These are phyloP conservation scores for Xenops minutus DNA, from an alignment of 2,797 vertebrate species.

Conservation along the genomic window DNA sequence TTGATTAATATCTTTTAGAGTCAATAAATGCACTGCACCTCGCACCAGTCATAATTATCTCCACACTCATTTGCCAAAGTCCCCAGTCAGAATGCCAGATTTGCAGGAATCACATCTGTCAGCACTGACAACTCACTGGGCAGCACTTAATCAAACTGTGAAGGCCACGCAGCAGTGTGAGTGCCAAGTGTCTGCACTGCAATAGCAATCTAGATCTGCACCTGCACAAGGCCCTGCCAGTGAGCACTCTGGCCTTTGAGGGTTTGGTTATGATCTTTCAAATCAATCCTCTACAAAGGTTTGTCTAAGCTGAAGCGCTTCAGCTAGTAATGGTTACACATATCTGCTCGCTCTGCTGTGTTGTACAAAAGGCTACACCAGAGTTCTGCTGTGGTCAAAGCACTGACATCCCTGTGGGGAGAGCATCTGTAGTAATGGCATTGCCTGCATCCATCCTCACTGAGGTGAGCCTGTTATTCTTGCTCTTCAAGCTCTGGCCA, in stretches of 20 bases:
- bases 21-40: background rate
- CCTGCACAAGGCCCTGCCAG: background rate
- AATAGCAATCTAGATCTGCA: background rate
- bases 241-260: background rate
- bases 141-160: background rate
- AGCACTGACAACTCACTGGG: background rate
- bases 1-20: background rate
- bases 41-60: background rate
- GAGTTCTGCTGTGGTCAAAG: background rate
- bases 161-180: rapidly evolving
- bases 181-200: background rate
- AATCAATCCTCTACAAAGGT: background rate
- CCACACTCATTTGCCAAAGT: background rate
- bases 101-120: background rate
- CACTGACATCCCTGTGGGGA: background rate
- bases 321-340: rapidly evolving
- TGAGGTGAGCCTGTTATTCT: background rate
- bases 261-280: background rate
- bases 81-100: background rate
- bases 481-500: background rate
- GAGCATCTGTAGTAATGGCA: background rate
- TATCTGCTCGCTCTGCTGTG: rapidly evolving
- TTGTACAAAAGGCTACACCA: rapidly evolving
- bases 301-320: background rate
- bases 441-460: background rate